Percentiles rank a stretch among this genome's conserved stretches.
phyloP scores from a whole-genome alignment of 1,140 invertebrate species.

The Drosophila azteca region DNA sequence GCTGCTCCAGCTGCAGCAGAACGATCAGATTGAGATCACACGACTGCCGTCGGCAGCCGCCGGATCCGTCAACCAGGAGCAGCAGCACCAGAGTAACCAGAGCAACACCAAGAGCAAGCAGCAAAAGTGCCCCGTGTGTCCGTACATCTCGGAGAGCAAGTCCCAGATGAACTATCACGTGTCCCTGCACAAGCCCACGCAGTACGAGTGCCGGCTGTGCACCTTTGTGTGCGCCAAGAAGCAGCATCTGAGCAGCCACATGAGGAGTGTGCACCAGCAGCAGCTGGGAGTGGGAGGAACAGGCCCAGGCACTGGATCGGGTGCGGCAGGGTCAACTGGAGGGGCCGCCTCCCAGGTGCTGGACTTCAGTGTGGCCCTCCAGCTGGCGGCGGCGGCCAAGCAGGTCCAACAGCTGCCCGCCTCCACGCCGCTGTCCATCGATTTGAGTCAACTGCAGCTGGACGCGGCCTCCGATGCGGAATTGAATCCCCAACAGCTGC shows the following conservation, averaged over 20 bases:
- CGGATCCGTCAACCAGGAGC: not conserved
- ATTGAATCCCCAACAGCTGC: conserved; percentile 45
- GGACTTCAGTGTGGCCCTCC: conserved; percentile 83
- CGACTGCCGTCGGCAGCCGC: conserved; percentile 43
- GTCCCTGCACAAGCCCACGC: conserved; percentile 91
- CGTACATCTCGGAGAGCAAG: conserved; percentile 92
- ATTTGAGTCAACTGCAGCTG: conserved; percentile 59
- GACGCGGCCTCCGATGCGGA: conserved; percentile 33
- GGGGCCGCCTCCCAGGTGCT: conserved; percentile 23
- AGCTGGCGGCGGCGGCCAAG: conserved; percentile 83
- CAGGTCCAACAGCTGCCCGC: conserved; percentile 54
- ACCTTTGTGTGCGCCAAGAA: conserved; percentile 92
- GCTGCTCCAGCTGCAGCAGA: conserved; percentile 72
- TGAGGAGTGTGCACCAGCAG: conserved; percentile 84
- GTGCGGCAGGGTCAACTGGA: not conserved
- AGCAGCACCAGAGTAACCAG: conserved; percentile 32
- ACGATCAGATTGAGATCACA: conserved; percentile 81
- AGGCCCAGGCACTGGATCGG: conserved; percentile 6
- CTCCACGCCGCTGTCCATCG: conserved; percentile 51
- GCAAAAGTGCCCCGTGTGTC: conserved; percentile 89
- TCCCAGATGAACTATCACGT: conserved; percentile 93
- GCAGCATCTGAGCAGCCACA: conserved; percentile 91
- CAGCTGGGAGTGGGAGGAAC: conserved; percentile 27
- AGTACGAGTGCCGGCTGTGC: conserved; percentile 91
- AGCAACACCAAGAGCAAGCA: conserved; percentile 83